Percentiles rank a stretch among this genome's conserved stretches.
Evolutionary conservation across 2,797 vertebrate genomes (phyloP).

Genomic region (Chlorospingus semifuscus): DNA sequence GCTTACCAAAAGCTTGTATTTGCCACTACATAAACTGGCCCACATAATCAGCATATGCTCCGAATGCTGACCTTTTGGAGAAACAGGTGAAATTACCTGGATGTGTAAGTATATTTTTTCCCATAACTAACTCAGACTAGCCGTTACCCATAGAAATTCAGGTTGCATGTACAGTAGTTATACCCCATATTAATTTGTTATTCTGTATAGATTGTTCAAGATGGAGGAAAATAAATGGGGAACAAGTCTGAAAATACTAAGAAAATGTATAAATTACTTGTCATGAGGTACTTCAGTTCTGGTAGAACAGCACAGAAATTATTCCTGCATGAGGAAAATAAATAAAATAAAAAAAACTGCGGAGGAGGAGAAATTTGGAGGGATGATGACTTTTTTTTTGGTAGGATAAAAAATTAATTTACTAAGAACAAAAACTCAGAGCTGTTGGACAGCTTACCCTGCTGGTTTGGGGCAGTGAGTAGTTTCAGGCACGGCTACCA

Average conservation of each 20-base stretch:
- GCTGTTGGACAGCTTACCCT: background rate
- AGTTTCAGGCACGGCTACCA: background rate
- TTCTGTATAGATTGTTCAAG: background rate
- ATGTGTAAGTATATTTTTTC: background rate
- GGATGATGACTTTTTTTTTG: background rate
- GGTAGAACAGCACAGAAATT: background rate
- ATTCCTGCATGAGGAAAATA: background rate
- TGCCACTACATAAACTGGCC: background rate
- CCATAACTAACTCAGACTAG: background rate
- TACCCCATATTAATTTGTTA: background rate
- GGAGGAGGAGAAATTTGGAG: background rate
- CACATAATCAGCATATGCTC: background rate
- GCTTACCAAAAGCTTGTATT: slow-evolving; percentile 38
- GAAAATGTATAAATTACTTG: slow-evolving; percentile 7
- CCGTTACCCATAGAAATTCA: slow-evolving; percentile 10
- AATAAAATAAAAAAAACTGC: background rate
- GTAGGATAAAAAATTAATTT: background rate
- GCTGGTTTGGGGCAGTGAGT: background rate
- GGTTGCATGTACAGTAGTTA: background rate
- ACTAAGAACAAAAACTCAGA: background rate
- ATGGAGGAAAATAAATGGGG: background rate
- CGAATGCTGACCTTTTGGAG: background rate
- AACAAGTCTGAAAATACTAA: background rate
- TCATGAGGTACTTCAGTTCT: slow-evolving; percentile 7
- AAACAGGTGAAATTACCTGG: background rate